These are phyloP conservation scores for Drosophila diplacantha DNA, from an alignment of 2,888 invertebrate genomes.

Conservation along the genomic window DNA sequence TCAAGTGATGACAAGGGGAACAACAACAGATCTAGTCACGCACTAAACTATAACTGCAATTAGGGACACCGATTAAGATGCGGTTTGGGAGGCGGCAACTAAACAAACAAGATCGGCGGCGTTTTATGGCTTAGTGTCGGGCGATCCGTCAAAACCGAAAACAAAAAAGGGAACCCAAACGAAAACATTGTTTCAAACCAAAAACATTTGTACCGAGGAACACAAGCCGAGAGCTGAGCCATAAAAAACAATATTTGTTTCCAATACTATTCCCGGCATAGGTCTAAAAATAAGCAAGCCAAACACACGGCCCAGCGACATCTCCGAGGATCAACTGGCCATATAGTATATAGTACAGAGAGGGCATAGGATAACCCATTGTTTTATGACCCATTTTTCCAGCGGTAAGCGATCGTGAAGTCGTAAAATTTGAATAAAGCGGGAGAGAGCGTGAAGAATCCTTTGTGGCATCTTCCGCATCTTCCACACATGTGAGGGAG, in stretches of 20 bases:
- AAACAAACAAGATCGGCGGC: conserved; percentile 60
- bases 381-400: conserved; percentile 70
- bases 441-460: conserved; percentile 67
- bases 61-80: conserved; percentile 54
- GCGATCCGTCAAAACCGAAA: conserved; percentile 53
- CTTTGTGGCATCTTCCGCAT: conserved; percentile 50
- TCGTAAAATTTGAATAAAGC: conserved; percentile 61
- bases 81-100: conserved; percentile 45
- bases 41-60: conserved; percentile 68
- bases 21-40: conserved; percentile 58
- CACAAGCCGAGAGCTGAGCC: conserved; percentile 49
- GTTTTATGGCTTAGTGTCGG: conserved; percentile 67
- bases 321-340: conserved; percentile 29
- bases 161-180: conserved; percentile 49
- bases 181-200: conserved; percentile 61
- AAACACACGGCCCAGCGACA: conserved; percentile 40
- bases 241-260: conserved; percentile 67
- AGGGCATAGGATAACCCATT: conserved; percentile 67
- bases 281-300: conserved; percentile 67
- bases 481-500: conserved; percentile 46
- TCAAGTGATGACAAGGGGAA: conserved; percentile 47
- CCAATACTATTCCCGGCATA: conserved; percentile 69
- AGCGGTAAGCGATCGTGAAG: conserved; percentile 72
- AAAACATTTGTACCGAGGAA: conserved; percentile 37
- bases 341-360: background rate